A percentile compares a stretch with the other conserved stretches of the same genome.
phyloP scores from a whole-genome alignment of 2,113 vertebrate genomes.

The Chloroceryle aenea region DNA sequence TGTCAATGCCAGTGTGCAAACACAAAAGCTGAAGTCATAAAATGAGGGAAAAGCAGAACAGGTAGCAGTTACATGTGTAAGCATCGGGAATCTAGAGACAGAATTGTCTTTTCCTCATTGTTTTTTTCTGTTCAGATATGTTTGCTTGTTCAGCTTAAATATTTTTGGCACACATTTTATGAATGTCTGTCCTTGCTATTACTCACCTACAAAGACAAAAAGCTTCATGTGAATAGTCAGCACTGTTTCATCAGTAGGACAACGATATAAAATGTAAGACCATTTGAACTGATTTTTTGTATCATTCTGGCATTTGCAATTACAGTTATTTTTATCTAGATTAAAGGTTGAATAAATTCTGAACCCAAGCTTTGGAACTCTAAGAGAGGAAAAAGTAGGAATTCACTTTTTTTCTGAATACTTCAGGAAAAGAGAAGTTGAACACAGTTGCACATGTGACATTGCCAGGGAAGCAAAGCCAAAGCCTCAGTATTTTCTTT shows the following conservation, averaged over 20 bases:
- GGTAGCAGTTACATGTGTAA: background rate
- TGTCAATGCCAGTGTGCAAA: background rate
- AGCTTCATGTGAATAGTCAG: background rate
- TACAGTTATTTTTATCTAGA: background rate
- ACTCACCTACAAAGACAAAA: background rate
- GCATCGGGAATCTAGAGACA: background rate
- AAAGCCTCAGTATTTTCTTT: background rate
- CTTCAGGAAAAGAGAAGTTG: background rate
- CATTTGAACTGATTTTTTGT: background rate
- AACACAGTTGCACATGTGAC: background rate
- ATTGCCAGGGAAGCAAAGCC: background rate
- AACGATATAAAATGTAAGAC: background rate
- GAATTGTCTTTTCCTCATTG: background rate
- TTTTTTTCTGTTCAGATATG: background rate
- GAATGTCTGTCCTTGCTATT: background rate
- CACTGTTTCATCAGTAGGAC: background rate
- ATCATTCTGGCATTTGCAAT: background rate
- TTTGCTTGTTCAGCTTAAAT: background rate
- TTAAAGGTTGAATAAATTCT: slow-evolving; percentile 6
- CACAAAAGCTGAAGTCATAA: background rate
- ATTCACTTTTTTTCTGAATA: background rate
- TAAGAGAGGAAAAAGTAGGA: background rate
- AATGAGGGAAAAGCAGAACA: background rate
- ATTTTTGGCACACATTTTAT: background rate
- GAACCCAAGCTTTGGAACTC: background rate